Evolutionary conservation across 1,140 invertebrate species (phyloP), one percentile per base, ranked within the genome.

Genomic region (Copidosoma floridanum): DNA sequence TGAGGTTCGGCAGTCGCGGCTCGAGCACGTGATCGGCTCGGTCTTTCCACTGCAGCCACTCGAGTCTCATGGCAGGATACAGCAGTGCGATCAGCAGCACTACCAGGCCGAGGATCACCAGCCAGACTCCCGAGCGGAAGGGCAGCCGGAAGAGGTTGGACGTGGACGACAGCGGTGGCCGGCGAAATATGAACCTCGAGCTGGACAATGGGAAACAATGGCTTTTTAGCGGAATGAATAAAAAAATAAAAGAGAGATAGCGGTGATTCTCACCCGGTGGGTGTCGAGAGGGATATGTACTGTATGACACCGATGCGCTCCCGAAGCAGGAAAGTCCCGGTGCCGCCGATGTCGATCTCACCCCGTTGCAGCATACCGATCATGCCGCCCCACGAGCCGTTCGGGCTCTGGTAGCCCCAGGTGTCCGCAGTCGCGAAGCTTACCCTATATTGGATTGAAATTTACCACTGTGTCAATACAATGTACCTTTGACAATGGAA

Each of bases 101-200:
- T 7, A 86, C 63, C 23, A 86, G 68, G 0, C 68, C 74, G 12
- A 73, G 58, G 12, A 78, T 80, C 21, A 82, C 82, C 20, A 82
- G 70, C 87, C 87, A 89, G 1, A 88, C 84, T 2, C 75, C 72
- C 3, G 63, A 73, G 51, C 82, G 74, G 66, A 89, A 89, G 0
- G 86, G 86, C 37, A 88, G 63, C 14, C 80, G 66, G 62, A 86
- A 89, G 24, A 88, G 80, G 67, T 88, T 88, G 48, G 81, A 83
- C 21, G 87, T 81, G 61, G 84, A 86, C 0, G 86, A 87, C n/a
- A 88, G 68, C 64, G 87, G 84, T 6, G 87, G 86, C 71, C 84
- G 82, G 27, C 83, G 81, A 66, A 88, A 88, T 12, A 88, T 80
- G 69, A 88, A 88, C 61, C 82, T 10, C 3, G 43, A 18, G 16